Base-by-base conservation (phyloP, 2,797 vertebrate species). In the Simalia tracyae region DNA sequence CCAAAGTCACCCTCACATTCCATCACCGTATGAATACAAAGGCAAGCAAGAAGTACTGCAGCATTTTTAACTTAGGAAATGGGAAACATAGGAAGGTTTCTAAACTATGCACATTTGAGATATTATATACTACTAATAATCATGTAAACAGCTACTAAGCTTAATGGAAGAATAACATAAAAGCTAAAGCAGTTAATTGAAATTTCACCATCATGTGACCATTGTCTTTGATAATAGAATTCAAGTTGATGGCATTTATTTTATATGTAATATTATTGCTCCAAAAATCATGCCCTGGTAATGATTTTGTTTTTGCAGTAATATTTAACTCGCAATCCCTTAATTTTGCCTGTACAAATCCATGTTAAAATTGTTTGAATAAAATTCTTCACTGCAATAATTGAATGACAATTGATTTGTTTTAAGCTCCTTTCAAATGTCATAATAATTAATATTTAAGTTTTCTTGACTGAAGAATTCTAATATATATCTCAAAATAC, bases 311-410 rank as follows among this genome's bases (percentile, higher is more conserved):
- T 92, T 93, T 96, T 94, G 81, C 89, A 93, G 91, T 95, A 96
- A 95, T 94, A 96, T 95, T 66, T 96, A 94, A 93, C 92, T 90
- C 95, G 8, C 9, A 14, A 96, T 91, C 94, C 94, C 94, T 95
- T 81, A 36, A 89, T 92, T 61, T 11, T 60, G 28, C 31, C 19
- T 1, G 36, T 24, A 31, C 56, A 60, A 36, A 57, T 60, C 4
- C 31, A 87, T 61, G 19, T 22, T 42, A 36, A 87, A 59, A 56
- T 11, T 36, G n/a, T 36, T 59, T 86, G 84, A 56, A 64, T 28
- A 66, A n/a, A 66, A 56, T 15, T 28, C 17, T 46, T 85, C 1
- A 87, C 17, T 57, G n/a, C 31, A 87, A 5, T 57, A 61, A 36
- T 24, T 61, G 57, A 59, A 31, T 36, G 60, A 61, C n/a, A 56